Evolutionary conservation across 1,140 invertebrate species (phyloP), one percentile per base, ranked within the genome.

Genomic region (Mizuhopecten yessoensis): DNA sequence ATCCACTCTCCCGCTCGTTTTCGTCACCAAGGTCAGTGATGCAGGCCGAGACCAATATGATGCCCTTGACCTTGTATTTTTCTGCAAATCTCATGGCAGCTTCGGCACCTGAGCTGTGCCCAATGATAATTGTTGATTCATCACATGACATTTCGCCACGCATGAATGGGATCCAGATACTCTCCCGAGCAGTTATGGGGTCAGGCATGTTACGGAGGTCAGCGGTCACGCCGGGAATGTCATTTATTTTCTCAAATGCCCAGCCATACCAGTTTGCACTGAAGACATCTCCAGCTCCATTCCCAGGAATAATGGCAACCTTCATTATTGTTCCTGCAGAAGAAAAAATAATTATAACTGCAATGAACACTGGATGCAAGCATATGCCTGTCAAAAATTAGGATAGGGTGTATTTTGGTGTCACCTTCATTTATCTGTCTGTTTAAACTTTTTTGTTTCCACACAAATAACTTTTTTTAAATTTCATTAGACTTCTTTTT

Each of bases 1-100:
- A 96, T 0, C 95, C 95, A 92, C 95, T 96, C 10, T 91, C 93
- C 34, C 92, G 86, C 92, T 96, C 96, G 34, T 92, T 95, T 17
- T 94, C 94, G 45, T 93, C 92, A 0, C 95, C 95, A 17, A 96
- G 90, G 88, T 96, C 95, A 13, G 95, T 95, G 10, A 95, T 90
- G 90, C 94, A 96, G 15, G 94, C 95, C 10, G 94, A 90, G 5
- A 96, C 95, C 13, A 96, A 87, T 17, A 96, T 94, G 10, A 96
- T 94, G 10, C 94, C 95, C n/a, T 94, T 93, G 0, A 96, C 94
- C 87, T 94, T 93, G 90, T 96, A 94, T 45, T 89, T 92, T 88
- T 96, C 96, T 5, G 95, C 94, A 87, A 93, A 96, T 89, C 96
- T 90, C 95, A 96, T 96, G 10, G 95, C 95, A 33, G 96, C 96